Percentiles rank a stretch among this genome's conserved stretches.
Evolutionary conservation across 2,888 invertebrate genomes (phyloP).

Genomic region (Trichopoda pennipes): DNA sequence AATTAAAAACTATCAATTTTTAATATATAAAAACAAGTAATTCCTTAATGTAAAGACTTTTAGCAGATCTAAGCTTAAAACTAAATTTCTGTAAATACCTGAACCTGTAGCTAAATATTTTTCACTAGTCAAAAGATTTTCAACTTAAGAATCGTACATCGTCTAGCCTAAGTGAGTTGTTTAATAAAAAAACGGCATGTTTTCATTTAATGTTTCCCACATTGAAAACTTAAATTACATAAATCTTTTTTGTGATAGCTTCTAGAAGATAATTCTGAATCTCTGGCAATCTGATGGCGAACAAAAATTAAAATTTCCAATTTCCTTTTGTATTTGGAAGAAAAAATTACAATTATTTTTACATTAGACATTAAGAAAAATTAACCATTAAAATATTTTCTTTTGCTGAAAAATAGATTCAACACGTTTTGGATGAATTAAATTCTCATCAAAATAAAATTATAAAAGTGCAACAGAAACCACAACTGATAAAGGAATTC

Average conservation of each 20-base stretch:
- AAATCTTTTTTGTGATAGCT: not conserved
- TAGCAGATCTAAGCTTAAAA: too few relatives aligned
- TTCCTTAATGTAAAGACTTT: too few relatives aligned
- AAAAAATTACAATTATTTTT: slow-evolving; percentile 62
- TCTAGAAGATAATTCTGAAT: slow-evolving; percentile 13
- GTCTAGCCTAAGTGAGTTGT: too few relatives aligned
- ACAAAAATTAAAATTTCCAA: slow-evolving; percentile 32
- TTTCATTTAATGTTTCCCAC: too few relatives aligned
- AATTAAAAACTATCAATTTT: too few relatives aligned
- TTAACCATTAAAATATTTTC: slow-evolving; percentile 64
- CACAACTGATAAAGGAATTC: slow-evolving; percentile 42
- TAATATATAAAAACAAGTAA: too few relatives aligned
- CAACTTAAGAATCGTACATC: too few relatives aligned
- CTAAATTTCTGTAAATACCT: too few relatives aligned
- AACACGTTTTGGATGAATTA: slow-evolving; percentile 62
- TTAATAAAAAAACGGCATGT: too few relatives aligned
- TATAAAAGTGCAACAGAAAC: slow-evolving; percentile 34
- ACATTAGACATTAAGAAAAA: slow-evolving; percentile 62
- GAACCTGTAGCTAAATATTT: too few relatives aligned
- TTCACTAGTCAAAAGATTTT: too few relatives aligned
- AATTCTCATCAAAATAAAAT: slow-evolving; percentile 65
- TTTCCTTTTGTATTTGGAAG: slow-evolving; percentile 38
- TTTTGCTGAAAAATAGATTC: slow-evolving; percentile 5
- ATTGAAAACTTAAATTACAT: not conserved
- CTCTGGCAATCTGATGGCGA: slow-evolving; percentile 59